Evolutionary conservation across 2,797 vertebrate genomes (phyloP), one percentile per base, ranked within the genome.

Genomic region (Nannoperca obscura): DNA sequence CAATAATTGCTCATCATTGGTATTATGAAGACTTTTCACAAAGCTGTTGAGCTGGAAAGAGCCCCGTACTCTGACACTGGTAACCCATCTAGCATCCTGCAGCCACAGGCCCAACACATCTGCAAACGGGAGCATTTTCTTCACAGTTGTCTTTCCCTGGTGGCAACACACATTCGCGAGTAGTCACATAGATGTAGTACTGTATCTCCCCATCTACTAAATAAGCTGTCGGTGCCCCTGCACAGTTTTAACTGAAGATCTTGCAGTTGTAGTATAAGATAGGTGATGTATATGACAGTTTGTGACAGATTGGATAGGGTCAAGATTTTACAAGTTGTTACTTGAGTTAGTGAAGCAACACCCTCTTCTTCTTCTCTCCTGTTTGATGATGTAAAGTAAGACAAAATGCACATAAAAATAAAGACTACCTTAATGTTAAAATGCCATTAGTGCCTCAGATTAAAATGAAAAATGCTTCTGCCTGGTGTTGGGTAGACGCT

Each of bases 1-100:
- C 62, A 85, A 73, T 87, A 85, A 85, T 87, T 84, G 78, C 62
- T 38, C 50, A 54, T 81, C 69, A 76, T 47, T 59, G 62, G 47
- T 84, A 66, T 44, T 63, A 76, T 80, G 74, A 78, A 81, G 77
- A 65, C 66, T 74, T 71, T 58, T 22, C 62, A 64, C 46, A 59
- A 53, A 81, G 53, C 61, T 68, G 49, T 13, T 58, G 72, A 84
- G 70, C 77, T 65, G 80, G 60, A 86, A 76, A 68, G 19, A 60
- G 61, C 22, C 40, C 22, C 2, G 2, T 57, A 34, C 40, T 20
- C 55, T 64, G 62, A 68, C 54, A 71, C 53, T 27, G 19, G n/a
- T 58, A 52, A 47, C 52, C 62, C n/a, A 30, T 47, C 34, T 0
- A 64, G 62, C 42, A 34, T 57, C 57, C 55, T 52, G 36, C 61